phyloP scores from a whole-genome alignment of 2,797 vertebrate species.

The Psittacula echo region DNA sequence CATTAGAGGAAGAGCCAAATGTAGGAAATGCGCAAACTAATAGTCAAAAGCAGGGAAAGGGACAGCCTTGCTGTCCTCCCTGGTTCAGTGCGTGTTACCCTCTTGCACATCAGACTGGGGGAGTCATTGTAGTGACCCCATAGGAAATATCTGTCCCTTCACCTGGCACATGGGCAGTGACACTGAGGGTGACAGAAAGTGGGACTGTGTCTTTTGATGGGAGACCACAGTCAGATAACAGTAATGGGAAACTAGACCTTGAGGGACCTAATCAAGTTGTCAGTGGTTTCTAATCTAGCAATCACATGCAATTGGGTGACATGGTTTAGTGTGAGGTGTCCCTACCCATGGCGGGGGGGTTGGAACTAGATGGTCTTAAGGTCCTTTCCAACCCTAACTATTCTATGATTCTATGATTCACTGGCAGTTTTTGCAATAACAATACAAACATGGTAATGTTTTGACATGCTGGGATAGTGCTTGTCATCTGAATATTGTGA shows the following conservation, averaged over 20 bases:
- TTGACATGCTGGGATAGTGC: not conserved
- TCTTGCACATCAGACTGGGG: not conserved
- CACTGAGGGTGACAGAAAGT: not conserved
- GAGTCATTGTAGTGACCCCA: not conserved
- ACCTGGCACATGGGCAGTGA: not conserved
- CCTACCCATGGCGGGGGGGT: too few relatives aligned
- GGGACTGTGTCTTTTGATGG: not conserved
- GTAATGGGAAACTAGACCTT: not conserved
- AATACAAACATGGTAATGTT: not conserved
- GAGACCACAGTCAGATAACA: not conserved
- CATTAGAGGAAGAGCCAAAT: not conserved
- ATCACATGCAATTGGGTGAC: not conserved
- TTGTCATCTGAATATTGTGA: not conserved
- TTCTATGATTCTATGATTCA: too few relatives aligned
- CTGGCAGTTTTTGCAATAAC: not conserved
- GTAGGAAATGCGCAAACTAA: not conserved
- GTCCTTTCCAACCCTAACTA: too few relatives aligned
- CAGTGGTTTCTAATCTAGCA: not conserved
- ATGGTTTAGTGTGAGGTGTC: too few relatives aligned
- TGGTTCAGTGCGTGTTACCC: accelerated
- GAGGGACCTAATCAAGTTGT: not conserved
- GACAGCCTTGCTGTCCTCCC: accelerated
- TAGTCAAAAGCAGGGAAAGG: not conserved
- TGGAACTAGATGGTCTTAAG: too few relatives aligned
- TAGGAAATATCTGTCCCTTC: not conserved